Conservation (phyloP, 2,888 invertebrate genomes). For the Lepidonotus clava region DNA sequence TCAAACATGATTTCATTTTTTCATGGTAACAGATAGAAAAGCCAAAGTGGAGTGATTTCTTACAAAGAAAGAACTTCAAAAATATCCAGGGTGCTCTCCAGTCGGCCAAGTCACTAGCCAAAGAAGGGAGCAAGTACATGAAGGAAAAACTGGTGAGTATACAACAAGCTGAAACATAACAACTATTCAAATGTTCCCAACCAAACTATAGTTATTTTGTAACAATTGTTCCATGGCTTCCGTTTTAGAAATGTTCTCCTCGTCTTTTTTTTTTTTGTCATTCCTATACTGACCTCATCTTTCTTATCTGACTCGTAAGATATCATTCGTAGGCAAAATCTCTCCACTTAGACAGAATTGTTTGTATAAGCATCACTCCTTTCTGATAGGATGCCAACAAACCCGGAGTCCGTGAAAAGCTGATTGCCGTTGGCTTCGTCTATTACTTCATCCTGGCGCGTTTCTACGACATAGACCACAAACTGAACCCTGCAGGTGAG, state of each 20-base stretch:
- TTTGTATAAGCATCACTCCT: no score
- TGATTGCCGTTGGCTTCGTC: slow-evolving; percentile 63
- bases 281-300: no score
- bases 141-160: slow-evolving; percentile 57
- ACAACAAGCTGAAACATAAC: background rate
- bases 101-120: slow-evolving; percentile 55
- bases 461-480: slow-evolving; percentile 64
- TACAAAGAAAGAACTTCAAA: slow-evolving; percentile 54
- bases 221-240: no score
- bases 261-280: no score
- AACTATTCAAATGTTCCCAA: no score
- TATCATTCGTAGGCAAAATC: no score
- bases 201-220: no score
- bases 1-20: no score
- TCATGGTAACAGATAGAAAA: slow-evolving; percentile 56
- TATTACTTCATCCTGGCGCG: slow-evolving; percentile 63
- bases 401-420: slow-evolving; percentile 58
- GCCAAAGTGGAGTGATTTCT: slow-evolving; percentile 57
- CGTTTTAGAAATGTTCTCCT: no score
- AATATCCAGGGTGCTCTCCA: slow-evolving; percentile 49
- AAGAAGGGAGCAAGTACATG: slow-evolving; percentile 60
- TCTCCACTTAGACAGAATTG: no score
- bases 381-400: slow-evolving; percentile 50
- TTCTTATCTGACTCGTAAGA: no score
- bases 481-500: slow-evolving; percentile 58